A percentile compares a stretch with the other conserved stretches of the same genome.
phyloP scores from a whole-genome alignment of 2,797 vertebrate genomes.

The Tiaroga cobitis region DNA sequence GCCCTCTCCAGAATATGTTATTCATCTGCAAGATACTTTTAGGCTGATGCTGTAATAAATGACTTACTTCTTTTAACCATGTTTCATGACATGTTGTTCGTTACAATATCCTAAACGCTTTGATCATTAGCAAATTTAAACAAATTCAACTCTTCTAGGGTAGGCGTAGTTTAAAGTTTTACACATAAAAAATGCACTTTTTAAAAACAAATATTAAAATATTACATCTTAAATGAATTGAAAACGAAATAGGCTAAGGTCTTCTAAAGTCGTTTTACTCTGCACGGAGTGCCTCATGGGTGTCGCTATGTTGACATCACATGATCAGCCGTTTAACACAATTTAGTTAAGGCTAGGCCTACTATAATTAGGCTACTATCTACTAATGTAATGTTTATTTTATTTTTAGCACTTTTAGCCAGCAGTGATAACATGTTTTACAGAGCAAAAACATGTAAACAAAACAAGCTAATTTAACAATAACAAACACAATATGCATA shows the following conservation, averaged over 20 bases:
- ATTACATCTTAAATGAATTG: too few relatives aligned
- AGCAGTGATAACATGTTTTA: background rate
- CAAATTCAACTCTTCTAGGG: background rate
- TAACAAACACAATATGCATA: background rate
- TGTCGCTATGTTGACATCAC: background rate
- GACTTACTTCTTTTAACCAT: background rate
- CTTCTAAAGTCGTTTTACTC: background rate
- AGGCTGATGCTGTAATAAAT: slow-evolving; percentile 6
- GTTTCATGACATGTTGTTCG: background rate
- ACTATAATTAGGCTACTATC: background rate
- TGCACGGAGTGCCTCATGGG: background rate
- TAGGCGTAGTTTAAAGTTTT: background rate
- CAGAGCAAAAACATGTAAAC: background rate
- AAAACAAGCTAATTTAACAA: background rate
- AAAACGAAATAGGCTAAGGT: background rate
- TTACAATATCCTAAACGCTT: background rate
- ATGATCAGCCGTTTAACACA: background rate
- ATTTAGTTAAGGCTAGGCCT: background rate
- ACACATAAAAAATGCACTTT: too few relatives aligned
- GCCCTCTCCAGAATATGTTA: slow-evolving; percentile 37
- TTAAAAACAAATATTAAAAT: background rate
- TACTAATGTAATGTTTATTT: background rate
- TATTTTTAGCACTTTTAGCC: background rate
- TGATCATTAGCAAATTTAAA: background rate
- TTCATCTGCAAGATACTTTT: slow-evolving; percentile 28